These are phyloP conservation scores for Sander lucioperca DNA, from an alignment of 2,113 vertebrate species.

Conservation along the genomic window DNA sequence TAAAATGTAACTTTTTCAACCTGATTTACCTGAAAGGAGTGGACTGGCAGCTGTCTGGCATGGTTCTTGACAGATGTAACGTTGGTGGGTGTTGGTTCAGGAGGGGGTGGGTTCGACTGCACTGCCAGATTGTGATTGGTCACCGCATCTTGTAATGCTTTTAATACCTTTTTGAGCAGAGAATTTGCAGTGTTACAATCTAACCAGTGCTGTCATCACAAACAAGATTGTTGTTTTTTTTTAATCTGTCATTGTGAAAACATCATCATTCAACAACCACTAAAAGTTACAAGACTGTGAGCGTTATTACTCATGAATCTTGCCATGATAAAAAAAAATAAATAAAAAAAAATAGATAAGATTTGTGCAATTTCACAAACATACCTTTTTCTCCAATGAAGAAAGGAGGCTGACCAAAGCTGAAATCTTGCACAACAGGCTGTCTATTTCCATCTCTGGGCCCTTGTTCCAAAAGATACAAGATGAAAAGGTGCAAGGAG, in stretches of 20 bases:
- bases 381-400: slow-evolving; percentile 88
- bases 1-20: not conserved
- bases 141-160: slow-evolving; percentile 87
- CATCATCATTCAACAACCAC: not conserved
- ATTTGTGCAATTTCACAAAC: not conserved
- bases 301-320: not conserved
- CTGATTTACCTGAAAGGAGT: slow-evolving; percentile 86
- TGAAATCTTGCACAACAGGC: slow-evolving; percentile 86
- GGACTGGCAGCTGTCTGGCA: slow-evolving; percentile 77
- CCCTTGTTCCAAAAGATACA: slow-evolving; percentile 56
- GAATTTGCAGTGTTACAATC: not conserved
- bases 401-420: slow-evolving; percentile 87
- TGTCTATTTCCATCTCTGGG: slow-evolving; percentile 85
- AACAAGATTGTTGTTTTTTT: not conserved
- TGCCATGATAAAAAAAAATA: not conserved
- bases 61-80: slow-evolving; percentile 62
- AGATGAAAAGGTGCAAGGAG: not conserved
- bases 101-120: slow-evolving; percentile 73
- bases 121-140: slow-evolving; percentile 85
- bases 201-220: not conserved
- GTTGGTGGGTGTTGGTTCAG: slow-evolving; percentile 11
- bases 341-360: too few relatives aligned
- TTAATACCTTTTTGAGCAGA: slow-evolving; percentile 82
- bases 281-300: not conserved
- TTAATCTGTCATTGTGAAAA: not conserved